Base-by-base conservation (phyloP, 2,797 vertebrate species). In the Podargus strigoides region DNA sequence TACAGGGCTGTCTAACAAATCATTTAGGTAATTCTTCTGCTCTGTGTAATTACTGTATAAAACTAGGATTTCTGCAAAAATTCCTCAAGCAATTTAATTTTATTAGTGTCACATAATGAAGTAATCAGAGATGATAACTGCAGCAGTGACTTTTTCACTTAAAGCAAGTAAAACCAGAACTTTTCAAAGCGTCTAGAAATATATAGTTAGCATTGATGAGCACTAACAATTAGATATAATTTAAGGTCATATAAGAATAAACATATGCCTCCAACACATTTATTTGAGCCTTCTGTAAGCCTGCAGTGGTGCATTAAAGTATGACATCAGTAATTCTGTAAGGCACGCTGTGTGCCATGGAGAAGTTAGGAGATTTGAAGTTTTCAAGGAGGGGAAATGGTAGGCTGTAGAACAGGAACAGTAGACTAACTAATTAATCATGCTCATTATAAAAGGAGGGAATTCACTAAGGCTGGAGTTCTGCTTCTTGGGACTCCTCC, bases 21-120 rank as follows among this genome's bases (percentile, higher is more conserved):
- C 26, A 79, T 42, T 89, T 90, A 62, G 23, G 60, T 72, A 86
- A 76, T 88, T 94, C 49, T 90, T 93, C 80, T 89, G 73, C 77
- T 50, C 70, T 47, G 34, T 56, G 53, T 62, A 95, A 77, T 95
- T 87, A 86, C 58, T 88, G 14, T 32, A 78, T 86, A 77, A 39
- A 84, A 82, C 39, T 69, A 39, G 15, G 37, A 85, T 95, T 77
- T 78, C 90, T 32, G 13, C 27, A 94, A 86, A 94, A 91, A 87
- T 46, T 81, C 55, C 68, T 68, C 8, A 3, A 89, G 55, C 28
- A 83, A 80, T 95, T 95, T 63, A 63, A 49, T 73, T 94, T 93
- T 79, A 90, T 83, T 94, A 73, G 23, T 75, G 64, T 52, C 77
- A 73, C 20, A 66, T 42, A 75, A 87, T 88, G 60, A 90, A 96